Evolutionary conservation across 2,888 invertebrate species (phyloP).

Genomic region (Chelonus formosanus): DNA sequence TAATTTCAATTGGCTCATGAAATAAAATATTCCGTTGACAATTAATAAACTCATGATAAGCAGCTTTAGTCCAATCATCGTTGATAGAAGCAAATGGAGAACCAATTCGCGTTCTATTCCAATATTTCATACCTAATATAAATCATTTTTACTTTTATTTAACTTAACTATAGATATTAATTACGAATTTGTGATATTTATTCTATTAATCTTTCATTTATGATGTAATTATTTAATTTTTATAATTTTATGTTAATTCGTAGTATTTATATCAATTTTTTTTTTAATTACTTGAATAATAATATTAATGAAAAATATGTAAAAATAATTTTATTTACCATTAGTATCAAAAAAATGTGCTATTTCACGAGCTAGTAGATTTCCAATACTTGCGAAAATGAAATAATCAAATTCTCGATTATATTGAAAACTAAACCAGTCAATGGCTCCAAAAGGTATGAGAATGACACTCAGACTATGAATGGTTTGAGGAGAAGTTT

Average conservation of each 20-base stretch:
- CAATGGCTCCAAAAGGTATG: conserved; percentile 51
- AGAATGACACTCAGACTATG: conserved; percentile 46
- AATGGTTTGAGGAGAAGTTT: conserved; percentile 43
- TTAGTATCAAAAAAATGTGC: conserved; percentile 51
- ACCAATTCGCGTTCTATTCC: conserved; percentile 42
- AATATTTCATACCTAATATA: conserved; percentile 48
- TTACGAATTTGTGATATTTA: conserved; percentile 10
- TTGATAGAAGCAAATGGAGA: conserved; percentile 31
- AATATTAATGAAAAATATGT: conserved; percentile 1
- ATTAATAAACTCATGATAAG: conserved; percentile 42
- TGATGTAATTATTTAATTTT: conserved; percentile 11
- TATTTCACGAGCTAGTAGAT: conserved; percentile 51
- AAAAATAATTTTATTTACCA: conserved; percentile 43
- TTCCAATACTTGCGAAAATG: conserved; percentile 50
- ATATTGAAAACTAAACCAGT: conserved; percentile 40
- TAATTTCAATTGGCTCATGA: conserved; percentile 37
- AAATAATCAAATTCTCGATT: conserved; percentile 42
- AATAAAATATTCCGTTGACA: conserved; percentile 42
- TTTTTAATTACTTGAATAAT: neutral
- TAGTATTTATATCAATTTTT: too few species aligned
- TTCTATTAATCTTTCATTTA: conserved; percentile 7
- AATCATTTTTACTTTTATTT: neutral
- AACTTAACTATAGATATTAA: conserved; percentile 15
- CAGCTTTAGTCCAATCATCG: conserved; percentile 26
- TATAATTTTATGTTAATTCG: neutral